These are phyloP conservation scores for Atlantisia rogersi DNA, from an alignment of 2,113 vertebrate genomes.

Conservation along the genomic window DNA sequence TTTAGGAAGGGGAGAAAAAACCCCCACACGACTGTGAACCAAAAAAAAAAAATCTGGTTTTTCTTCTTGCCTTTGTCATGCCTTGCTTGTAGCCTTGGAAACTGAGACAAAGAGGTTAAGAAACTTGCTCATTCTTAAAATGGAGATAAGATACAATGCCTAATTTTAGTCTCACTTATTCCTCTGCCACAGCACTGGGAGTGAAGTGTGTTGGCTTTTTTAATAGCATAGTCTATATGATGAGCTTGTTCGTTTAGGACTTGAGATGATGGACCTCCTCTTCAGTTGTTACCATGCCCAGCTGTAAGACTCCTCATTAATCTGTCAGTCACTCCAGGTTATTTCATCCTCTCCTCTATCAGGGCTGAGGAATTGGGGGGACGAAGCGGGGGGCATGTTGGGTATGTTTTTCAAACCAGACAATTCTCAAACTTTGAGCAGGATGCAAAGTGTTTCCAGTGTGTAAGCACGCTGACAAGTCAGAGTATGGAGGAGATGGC, in stretches of 20 bases:
- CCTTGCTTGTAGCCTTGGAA: slow-evolving; percentile 61
- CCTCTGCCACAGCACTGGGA: not conserved
- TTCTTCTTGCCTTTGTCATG: slow-evolving; percentile 62
- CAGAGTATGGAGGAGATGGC: not conserved
- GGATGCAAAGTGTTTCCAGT: not conserved
- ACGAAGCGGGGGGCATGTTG: not conserved
- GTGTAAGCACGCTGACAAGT: accelerated
- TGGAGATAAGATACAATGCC: slow-evolving; percentile 28
- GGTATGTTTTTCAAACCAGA: not conserved
- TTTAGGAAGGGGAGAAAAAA: not conserved
- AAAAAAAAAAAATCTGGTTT: slow-evolving; percentile 36
- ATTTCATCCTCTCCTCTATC: not conserved
- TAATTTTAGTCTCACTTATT: not conserved
- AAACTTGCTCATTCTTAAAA: slow-evolving; percentile 34
- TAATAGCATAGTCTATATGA: not conserved
- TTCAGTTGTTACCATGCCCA: not conserved
- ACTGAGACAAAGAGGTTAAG: slow-evolving; percentile 61
- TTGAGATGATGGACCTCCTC: not conserved
- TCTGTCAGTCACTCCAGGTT: not conserved
- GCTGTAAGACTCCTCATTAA: not conserved
- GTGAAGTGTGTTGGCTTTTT: not conserved
- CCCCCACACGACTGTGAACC: not conserved
- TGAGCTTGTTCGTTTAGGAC: not conserved
- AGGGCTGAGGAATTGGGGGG: not conserved
- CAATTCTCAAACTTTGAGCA: not conserved